A percentile compares a stretch with the other conserved stretches of the same genome.
Conservation (phyloP, 2,113 vertebrate genomes). For the Meles meles region DNA sequence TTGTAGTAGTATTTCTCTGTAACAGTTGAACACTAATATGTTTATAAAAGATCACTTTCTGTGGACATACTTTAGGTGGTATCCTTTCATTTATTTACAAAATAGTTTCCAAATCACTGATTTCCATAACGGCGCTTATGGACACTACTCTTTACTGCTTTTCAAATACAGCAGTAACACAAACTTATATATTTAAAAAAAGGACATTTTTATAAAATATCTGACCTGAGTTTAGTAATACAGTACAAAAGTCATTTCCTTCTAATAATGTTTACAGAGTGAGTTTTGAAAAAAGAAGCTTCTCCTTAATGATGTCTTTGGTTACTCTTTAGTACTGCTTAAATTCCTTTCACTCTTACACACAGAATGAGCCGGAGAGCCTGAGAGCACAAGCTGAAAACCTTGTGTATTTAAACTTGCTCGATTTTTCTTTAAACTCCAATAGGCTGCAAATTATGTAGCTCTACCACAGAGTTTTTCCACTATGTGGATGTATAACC, state of each 20-base stretch:
- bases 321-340: conserved; percentile 56
- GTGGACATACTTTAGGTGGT: conserved; percentile 32
- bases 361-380: neutral
- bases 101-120: conserved; percentile 11
- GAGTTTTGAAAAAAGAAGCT: neutral
- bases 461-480: conserved; percentile 40
- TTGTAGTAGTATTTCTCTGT: neutral
- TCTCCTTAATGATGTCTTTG: neutral
- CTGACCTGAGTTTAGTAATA: neutral
- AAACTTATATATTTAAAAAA: conserved; percentile 25
- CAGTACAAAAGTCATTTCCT: conserved; percentile 26
- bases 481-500: conserved; percentile 53
- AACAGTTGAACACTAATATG: neutral
- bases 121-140: conserved; percentile 36
- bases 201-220: neutral
- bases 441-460: conserved; percentile 63
- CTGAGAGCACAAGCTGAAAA: conserved; percentile 56
- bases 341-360: neutral
- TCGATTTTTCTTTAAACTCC: conserved; percentile 70
- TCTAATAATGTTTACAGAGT: neutral
- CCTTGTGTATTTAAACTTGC: conserved; percentile 48
- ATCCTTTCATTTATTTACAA: conserved; percentile 13
- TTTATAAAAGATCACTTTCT: conserved; percentile 58
- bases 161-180: conserved; percentile 28
- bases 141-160: conserved; percentile 39